Evolutionary conservation across 2,113 vertebrate species (phyloP), one percentile per base, ranked within the genome.

Genomic region (Rhinolophus sinicus): DNA sequence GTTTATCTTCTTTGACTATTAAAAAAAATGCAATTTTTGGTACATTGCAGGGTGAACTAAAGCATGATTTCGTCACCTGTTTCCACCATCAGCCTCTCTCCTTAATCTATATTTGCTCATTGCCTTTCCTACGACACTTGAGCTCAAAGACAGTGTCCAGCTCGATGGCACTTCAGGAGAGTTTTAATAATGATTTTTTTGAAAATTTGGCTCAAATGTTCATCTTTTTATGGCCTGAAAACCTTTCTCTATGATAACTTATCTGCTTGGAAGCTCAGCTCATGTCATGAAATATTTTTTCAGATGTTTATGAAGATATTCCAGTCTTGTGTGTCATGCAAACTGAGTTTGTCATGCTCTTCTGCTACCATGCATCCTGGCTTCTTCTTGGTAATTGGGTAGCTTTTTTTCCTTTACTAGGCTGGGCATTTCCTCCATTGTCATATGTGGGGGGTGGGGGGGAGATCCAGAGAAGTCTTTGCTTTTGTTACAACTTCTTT

Each of bases 1-100:
- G 33, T 77, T 93, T 69, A 69, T 96, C 54, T 95, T 95, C n/a
- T 85, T 86, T 85, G 52, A 44, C 40, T 86, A 69, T 62, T 88
- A 18, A 78, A 94, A 83, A 62, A 50, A 54, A 11, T 96, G 80
- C 82, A n/a, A 8, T 18, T 89, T 95, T 95, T 67, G 64, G 33
- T 50, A 19, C 33, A 50, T 10, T 33, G 22, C 24, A 70, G 70
- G 69, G 44, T 35, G 76, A 38, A 89, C 54, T 87, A 33, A 88
- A 80, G 35, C 8, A 13, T 56, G 28, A 52, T 76, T 75, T 86
- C 72, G 47, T 78, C 38, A 52, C 14, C 52, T 4, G 19, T 47
- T 90, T n/a, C 47, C 60, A 18, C 24, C 40, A n/a, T 4, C 28
- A 50, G 47, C 12, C 33, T 18, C 54, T 81, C 3, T 30, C 28